Evolutionary conservation across 1,140 invertebrate species (phyloP), one percentile per base, ranked within the genome.

Genomic region (Lordiphosa clarofinis): DNA sequence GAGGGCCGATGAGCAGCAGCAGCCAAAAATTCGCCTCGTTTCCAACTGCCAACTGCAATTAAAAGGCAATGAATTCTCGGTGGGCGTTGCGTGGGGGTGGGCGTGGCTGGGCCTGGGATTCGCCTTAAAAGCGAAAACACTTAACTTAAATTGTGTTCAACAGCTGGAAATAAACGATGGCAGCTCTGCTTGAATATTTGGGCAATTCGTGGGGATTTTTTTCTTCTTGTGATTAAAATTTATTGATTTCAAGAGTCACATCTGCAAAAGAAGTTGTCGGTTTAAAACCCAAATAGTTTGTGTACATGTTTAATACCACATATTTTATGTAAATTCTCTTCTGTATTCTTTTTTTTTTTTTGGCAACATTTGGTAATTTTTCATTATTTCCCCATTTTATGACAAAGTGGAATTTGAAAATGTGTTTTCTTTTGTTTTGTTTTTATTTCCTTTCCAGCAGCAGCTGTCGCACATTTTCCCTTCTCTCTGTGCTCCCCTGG

Each of bases 21-120:
- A 46, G 56, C 39, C 37, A 69, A 81, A 79, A 82, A 71, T 76
- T 53, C 52, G 39, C 49, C 69, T 72, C 61, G 71, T 42, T 75
- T 82, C 50, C 48, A 60, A 57, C 69, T 84, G 78, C 78, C 78
- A 84, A 61, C 60, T 84, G 79, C 79, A 84, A 84, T 84, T 84
- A 84, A 84, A 84, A 84, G 73, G 69, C 78, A 70, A 84, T 84
- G 76, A 84, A 84, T 84, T 84, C 15, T 39, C 33, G 35, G 36
- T 42, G 24, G 28, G 13, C 35, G 55, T 53, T 64, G 49, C 38
- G 67, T 49, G 48, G 46, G 33, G 35, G 15, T 53, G 49, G 36
- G 40, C 31, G 37, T 52, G 58, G 42, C 56, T 24, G 21, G 40
- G 40, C 48, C 28, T 15, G 12, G 12, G 24, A 28, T 28, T 55